Percentiles rank a stretch among this genome's conserved stretches.
These are phyloP conservation scores for Agonum fuliginosum DNA, from an alignment of 2,888 invertebrate species.

Conservation along the genomic window DNA sequence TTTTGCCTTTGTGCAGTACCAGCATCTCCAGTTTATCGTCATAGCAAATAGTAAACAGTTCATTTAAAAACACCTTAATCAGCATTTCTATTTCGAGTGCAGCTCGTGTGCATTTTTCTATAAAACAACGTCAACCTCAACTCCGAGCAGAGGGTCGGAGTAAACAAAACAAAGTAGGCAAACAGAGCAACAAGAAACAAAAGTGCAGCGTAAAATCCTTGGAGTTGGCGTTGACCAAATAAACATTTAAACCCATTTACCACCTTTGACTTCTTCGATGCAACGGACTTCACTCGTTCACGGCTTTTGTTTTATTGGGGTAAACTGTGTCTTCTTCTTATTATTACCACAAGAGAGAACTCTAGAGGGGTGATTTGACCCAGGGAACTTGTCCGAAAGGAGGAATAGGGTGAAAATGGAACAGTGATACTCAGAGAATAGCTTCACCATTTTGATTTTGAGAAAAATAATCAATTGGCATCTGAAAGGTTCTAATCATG, in stretches of 20 bases:
- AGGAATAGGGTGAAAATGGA: too few relatives aligned
- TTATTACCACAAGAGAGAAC: background rate
- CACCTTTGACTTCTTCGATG: slow-evolving; percentile 29
- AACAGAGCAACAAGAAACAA: slow-evolving; percentile 22
- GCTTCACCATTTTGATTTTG: too few relatives aligned
- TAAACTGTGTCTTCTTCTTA: slow-evolving; percentile 1
- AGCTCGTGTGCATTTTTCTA: background rate
- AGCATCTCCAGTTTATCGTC: background rate
- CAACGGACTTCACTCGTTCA: slow-evolving; percentile 5
- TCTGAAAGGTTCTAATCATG: too few relatives aligned
- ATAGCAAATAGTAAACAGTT: background rate
- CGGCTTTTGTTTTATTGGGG: slow-evolving; percentile 32
- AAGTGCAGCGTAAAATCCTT: slow-evolving; percentile 40
- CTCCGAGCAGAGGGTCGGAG: slow-evolving; percentile 1
- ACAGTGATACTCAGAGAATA: too few relatives aligned
- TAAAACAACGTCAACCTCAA: too few relatives aligned
- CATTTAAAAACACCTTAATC: background rate
- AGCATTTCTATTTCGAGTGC: slow-evolving; percentile 6
- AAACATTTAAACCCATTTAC: slow-evolving; percentile 46
- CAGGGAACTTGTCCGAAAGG: background rate
- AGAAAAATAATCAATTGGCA: too few relatives aligned
- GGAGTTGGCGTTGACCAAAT: slow-evolving; percentile 37
- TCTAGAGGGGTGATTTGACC: background rate
- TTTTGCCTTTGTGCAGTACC: too few relatives aligned
- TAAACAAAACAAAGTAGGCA: slow-evolving; percentile 36